Percentiles rank a stretch among this genome's conserved stretches.
phyloP scores from a whole-genome alignment of 2,797 vertebrate genomes.

The Periophthalmus magnuspinnatus region DNA sequence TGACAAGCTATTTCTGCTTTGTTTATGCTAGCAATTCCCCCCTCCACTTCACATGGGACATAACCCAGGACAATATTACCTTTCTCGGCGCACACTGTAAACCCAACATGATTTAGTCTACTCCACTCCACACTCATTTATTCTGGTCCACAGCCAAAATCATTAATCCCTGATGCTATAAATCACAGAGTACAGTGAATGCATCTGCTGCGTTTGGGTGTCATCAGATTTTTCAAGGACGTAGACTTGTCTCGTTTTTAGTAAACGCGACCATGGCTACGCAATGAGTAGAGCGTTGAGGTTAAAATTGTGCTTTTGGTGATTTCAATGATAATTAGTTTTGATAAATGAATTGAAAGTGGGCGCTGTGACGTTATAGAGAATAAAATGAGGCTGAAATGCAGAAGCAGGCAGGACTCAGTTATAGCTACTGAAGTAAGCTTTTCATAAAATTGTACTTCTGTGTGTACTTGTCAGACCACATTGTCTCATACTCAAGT shows the following conservation, averaged over 20 bases:
- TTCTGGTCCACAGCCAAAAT: slow-evolving; percentile 56
- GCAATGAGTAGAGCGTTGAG: not conserved
- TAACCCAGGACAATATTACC: slow-evolving; percentile 54
- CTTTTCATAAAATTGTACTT: not conserved
- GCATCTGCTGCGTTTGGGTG: slow-evolving; percentile 28
- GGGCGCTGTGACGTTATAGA: not conserved
- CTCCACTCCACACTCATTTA: slow-evolving; percentile 48
- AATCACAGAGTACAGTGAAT: slow-evolving; percentile 44
- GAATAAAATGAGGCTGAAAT: not conserved
- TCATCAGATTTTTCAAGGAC: slow-evolving; percentile 53
- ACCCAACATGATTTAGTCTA: slow-evolving; percentile 43
- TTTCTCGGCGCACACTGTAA: slow-evolving; percentile 50
- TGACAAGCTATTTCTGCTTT: slow-evolving; percentile 23
- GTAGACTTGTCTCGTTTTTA: slow-evolving; percentile 22
- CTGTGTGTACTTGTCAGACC: too few relatives aligned
- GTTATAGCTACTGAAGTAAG: too few relatives aligned
- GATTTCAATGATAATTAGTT: not conserved
- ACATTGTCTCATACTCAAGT: not conserved
- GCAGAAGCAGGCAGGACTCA: too few relatives aligned
- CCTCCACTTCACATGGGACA: slow-evolving; percentile 36
- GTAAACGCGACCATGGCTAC: slow-evolving; percentile 8
- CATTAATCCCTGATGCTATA: slow-evolving; percentile 51
- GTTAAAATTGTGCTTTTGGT: not conserved
- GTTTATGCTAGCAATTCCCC: slow-evolving; percentile 54
- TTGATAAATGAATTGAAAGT: not conserved